phyloP scores from a whole-genome alignment of 2,113 vertebrate genomes.

The Nyctibius bracteatus region DNA sequence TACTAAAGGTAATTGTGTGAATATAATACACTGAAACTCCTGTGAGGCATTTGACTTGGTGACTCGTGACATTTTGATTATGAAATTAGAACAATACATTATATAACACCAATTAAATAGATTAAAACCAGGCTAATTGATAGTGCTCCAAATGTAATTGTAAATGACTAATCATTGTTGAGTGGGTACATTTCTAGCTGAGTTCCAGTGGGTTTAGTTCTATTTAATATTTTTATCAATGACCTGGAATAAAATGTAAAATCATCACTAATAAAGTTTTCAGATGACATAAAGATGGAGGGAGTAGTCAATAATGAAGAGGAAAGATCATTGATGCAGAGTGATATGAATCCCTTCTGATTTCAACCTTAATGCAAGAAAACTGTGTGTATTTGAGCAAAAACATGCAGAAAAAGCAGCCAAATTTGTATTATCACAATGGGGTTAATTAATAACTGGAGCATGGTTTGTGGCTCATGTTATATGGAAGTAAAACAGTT shows the following conservation, averaged over 20 bases:
- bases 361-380: neutral
- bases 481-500: neutral
- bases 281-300: neutral
- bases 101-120: neutral
- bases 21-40: neutral
- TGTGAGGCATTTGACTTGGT: slow-evolving; percentile 20
- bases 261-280: slow-evolving; percentile 24
- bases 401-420: neutral
- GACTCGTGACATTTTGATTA: slow-evolving; percentile 11
- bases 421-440: neutral
- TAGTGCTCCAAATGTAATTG: neutral
- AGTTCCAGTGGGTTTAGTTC: neutral
- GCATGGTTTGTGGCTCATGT: neutral
- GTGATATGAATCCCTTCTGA: neutral
- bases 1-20: neutral
- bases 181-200: neutral
- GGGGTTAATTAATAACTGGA: neutral
- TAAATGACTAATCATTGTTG: slow-evolving; percentile 2
- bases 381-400: neutral
- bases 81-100: slow-evolving; percentile 12
- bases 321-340: neutral
- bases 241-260: neutral
- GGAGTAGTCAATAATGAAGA: neutral
- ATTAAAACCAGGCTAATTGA: slow-evolving; percentile 9
- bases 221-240: slow-evolving; percentile 16